phyloP scores from a whole-genome alignment of 2,888 invertebrate species.

The Meiosimyza platycephala region DNA sequence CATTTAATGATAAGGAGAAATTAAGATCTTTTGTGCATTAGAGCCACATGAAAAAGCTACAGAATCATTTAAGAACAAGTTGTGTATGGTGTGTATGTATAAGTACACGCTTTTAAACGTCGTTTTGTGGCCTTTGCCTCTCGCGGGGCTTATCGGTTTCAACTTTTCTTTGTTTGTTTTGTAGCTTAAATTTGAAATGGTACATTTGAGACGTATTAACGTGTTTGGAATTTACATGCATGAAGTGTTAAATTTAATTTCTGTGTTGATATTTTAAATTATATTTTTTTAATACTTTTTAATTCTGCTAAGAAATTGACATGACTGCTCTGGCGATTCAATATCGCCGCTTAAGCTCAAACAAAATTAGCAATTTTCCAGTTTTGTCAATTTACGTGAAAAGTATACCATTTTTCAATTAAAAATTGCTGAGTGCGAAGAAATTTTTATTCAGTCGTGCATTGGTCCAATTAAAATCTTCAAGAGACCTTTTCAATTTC shows the following conservation, averaged over 20 bases:
- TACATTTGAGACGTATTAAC: conserved; percentile 9
- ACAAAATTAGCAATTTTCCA: no score
- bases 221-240: conserved; percentile 7
- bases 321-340: conserved; percentile 5
- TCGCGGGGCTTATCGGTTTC: not conserved
- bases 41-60: conserved; percentile 1
- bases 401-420: no score
- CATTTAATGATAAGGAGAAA: conserved; percentile 12
- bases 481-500: no score
- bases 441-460: no score
- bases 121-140: not conserved
- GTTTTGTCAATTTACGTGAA: no score
- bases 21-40: not conserved
- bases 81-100: not conserved
- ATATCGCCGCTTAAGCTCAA: no score
- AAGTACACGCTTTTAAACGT: not conserved
- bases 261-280: not conserved
- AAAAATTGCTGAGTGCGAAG: no score
- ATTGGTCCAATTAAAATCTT: no score
- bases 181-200: not conserved
- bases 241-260: conserved; percentile 21
- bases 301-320: conserved; percentile 21
- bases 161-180: conserved; percentile 7
- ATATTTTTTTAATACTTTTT: not conserved
- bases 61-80: conserved; percentile 1